Evolutionary conservation across 1,140 invertebrate genomes (phyloP).

Genomic region (Trachelipus rathkii): DNA sequence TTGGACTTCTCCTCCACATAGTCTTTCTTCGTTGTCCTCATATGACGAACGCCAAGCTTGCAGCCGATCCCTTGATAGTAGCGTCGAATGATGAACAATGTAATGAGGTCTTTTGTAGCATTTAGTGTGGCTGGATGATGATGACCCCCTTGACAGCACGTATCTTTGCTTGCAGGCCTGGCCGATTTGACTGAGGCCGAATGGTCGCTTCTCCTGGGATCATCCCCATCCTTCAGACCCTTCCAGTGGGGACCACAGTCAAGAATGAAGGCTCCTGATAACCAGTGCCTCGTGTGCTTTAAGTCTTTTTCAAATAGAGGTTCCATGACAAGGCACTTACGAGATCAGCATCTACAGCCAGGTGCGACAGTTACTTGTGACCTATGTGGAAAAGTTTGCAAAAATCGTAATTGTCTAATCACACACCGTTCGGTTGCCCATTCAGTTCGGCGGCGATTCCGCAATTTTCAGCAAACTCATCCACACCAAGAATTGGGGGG

Average conservation of each 20-base stretch:
- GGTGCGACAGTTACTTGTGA: conserved; percentile 59
- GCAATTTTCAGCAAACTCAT: not conserved
- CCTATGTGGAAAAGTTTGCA: conserved; percentile 68
- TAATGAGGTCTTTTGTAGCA: conserved; percentile 10
- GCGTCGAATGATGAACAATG: conserved; percentile 7
- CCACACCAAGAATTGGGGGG: not conserved
- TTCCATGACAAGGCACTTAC: conserved; percentile 43
- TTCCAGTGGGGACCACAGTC: conserved; percentile 4
- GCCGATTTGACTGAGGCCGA: conserved; percentile 3
- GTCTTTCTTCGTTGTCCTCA: not conserved
- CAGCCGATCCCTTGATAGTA: conserved; percentile 4
- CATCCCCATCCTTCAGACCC: not conserved
- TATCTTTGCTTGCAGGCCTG: conserved; percentile 8
- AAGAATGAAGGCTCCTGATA: conserved; percentile 52
- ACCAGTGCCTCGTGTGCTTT: conserved; percentile 55
- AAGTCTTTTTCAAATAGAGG: conserved; percentile 45
- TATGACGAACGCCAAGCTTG: conserved; percentile 5
- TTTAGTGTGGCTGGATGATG: conserved; percentile 4
- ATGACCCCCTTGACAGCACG: not conserved
- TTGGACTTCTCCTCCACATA: not conserved
- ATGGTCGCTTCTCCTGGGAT: not conserved
- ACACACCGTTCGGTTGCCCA: conserved; percentile 70
- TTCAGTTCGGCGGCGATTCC: conserved; percentile 22
- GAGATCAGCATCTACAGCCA: conserved; percentile 44
- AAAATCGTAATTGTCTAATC: conserved; percentile 70